Evolutionary conservation across 2,888 invertebrate species (phyloP).

Genomic region (Orgyia antiqua): DNA sequence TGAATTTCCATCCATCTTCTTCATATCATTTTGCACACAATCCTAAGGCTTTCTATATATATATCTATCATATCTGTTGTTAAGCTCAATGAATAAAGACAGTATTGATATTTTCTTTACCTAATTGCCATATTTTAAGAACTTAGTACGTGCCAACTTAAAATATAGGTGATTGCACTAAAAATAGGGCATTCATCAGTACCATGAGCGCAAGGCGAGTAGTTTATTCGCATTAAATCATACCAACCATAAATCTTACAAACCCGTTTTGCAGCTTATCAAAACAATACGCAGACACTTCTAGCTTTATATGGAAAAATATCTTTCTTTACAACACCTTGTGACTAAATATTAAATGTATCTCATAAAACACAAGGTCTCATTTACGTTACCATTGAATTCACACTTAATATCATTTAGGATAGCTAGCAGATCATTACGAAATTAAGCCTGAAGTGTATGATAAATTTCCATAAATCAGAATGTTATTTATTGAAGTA

Average conservation of each 20-base stretch:
- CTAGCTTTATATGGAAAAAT: constrained; percentile 52
- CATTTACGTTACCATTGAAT: constrained; percentile 40
- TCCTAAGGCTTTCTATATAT: too few species aligned
- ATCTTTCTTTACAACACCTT: constrained; percentile 41
- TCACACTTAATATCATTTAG: constrained; percentile 37
- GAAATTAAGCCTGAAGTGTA: constrained; percentile 76
- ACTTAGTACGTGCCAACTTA: constrained; percentile 11
- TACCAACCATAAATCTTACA: constrained; percentile 72
- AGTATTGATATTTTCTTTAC: constrained; percentile 16
- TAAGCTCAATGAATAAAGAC: too few species aligned
- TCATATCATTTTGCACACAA: too few species aligned
- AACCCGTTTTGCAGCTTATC: constrained; percentile 78
- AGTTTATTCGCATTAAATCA: constrained; percentile 79
- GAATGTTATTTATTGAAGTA: constrained; percentile 71
- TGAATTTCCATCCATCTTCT: too few species aligned
- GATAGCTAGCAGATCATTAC: constrained; percentile 55
- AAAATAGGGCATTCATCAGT: constrained; percentile 70
- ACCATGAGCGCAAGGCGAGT: constrained; percentile 64
- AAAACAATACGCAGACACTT: constrained; percentile 79
- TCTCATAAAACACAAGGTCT: constrained; percentile 42
- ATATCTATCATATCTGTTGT: too few species aligned
- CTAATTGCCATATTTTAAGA: constrained; percentile 19
- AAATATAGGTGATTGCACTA: constrained; percentile 49
- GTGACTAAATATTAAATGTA: constrained; percentile 28
- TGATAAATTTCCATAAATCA: constrained; percentile 78